These are phyloP conservation scores for Orthosia gothica DNA, from an alignment of 2,888 invertebrate genomes.

Conservation along the genomic window DNA sequence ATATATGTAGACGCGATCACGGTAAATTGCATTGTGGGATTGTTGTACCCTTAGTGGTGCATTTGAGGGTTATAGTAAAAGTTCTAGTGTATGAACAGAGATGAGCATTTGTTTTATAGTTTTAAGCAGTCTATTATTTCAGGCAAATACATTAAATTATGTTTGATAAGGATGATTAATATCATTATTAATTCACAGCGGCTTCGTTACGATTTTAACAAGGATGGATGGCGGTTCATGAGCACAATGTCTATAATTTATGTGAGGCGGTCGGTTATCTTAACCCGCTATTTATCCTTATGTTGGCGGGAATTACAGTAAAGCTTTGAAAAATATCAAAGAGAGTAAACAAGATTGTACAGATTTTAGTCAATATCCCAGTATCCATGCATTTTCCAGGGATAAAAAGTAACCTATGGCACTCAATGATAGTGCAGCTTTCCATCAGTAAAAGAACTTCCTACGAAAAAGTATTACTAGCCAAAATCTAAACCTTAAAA, in stretches of 20 bases:
- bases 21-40: slow-evolving; percentile 84
- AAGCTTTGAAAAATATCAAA: slow-evolving; percentile 20
- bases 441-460: too few relatives aligned
- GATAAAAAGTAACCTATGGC: too few relatives aligned
- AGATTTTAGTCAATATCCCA: background rate
- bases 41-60: slow-evolving; percentile 56
- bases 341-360: slow-evolving; percentile 2
- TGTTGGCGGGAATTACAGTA: slow-evolving; percentile 17
- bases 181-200: slow-evolving; percentile 57
- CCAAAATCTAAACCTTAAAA: too few relatives aligned
- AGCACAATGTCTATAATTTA: slow-evolving; percentile 52
- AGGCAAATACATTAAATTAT: slow-evolving; percentile 48
- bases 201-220: slow-evolving; percentile 45
- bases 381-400: too few relatives aligned
- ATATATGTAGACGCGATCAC: slow-evolving; percentile 88
- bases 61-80: slow-evolving; percentile 61
- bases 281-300: slow-evolving; percentile 32
- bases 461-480: too few relatives aligned
- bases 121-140: slow-evolving; percentile 42
- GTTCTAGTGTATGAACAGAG: slow-evolving; percentile 31
- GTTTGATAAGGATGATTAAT: slow-evolving; percentile 58
- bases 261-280: slow-evolving; percentile 37
- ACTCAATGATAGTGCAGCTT: too few relatives aligned
- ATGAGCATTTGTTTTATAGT: slow-evolving; percentile 27
- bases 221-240: slow-evolving; percentile 50